phyloP scores from a whole-genome alignment of 2,888 invertebrate genomes.

The Drosophila anceps region DNA sequence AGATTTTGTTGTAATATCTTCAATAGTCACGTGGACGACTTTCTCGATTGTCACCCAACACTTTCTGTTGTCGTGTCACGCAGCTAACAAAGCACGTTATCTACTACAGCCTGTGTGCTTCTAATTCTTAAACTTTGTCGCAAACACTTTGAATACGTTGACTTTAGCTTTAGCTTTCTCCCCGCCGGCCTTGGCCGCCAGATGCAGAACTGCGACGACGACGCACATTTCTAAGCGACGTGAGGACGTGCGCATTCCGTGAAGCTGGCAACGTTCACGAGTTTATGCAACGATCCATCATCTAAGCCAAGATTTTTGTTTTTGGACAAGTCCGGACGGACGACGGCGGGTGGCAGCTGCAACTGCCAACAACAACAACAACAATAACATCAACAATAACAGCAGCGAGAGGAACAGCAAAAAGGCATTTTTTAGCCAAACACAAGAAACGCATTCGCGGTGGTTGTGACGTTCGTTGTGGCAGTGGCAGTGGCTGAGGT shows the following conservation, averaged over 20 bases:
- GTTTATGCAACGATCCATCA: conserved; percentile 78
- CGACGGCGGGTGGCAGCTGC: conserved; percentile 67
- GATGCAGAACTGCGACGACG: background rate
- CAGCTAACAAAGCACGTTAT: background rate
- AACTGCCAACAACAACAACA: conserved; percentile 39
- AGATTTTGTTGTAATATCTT: background rate
- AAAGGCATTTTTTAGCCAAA: conserved; percentile 70
- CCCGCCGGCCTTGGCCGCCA: background rate
- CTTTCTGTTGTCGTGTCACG: background rate
- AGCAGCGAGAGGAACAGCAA: conserved; percentile 52
- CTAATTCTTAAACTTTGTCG: conserved; percentile 63
- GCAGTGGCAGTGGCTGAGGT: conserved; percentile 38
- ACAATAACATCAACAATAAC: conserved; percentile 29
- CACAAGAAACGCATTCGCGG: conserved; percentile 76
- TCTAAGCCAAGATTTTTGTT: conserved; percentile 44
- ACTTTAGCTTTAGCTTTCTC: background rate
- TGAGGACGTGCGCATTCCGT: conserved; percentile 53
- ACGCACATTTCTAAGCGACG: conserved; percentile 58
- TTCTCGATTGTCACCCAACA: background rate
- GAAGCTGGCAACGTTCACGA: conserved; percentile 52
- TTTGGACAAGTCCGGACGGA: conserved; percentile 8
- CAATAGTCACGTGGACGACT: background rate
- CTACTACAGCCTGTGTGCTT: background rate
- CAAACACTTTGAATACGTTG: conserved; percentile 30
- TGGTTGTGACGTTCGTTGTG: conserved; percentile 22